Evolutionary conservation across 2,113 vertebrate genomes (phyloP).

Genomic region (Caranx ignobilis): DNA sequence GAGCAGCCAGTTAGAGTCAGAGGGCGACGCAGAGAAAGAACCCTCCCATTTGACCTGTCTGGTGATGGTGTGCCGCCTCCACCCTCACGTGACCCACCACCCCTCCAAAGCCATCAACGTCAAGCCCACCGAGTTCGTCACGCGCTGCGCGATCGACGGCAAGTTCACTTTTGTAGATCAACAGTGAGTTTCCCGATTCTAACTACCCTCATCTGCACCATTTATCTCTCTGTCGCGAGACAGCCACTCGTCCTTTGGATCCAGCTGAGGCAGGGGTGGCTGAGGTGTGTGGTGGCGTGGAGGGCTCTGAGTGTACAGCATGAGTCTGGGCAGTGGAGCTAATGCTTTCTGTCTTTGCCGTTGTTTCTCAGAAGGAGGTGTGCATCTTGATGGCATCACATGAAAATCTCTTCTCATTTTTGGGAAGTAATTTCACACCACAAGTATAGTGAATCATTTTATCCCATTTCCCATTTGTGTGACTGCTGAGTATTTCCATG

Average conservation of each 20-base stretch:
- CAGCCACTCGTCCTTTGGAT: slow-evolving; percentile 1
- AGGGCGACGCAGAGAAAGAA: slow-evolving; percentile 84
- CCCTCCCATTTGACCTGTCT: slow-evolving; percentile 86
- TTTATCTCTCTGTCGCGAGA: background rate
- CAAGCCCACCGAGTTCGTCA: slow-evolving; percentile 89
- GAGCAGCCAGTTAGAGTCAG: slow-evolving; percentile 84
- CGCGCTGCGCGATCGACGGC: slow-evolving; percentile 91
- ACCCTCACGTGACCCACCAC: slow-evolving; percentile 83
- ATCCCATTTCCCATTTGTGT: slow-evolving; percentile 23
- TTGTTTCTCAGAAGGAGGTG: slow-evolving; percentile 74
- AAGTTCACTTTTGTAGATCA: slow-evolving; percentile 95
- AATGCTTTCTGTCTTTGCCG: slow-evolving; percentile 70
- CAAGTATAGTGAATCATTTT: slow-evolving; percentile 55
- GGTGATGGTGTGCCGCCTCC: slow-evolving; percentile 89
- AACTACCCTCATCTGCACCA: background rate
- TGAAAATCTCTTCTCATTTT: slow-evolving; percentile 62
- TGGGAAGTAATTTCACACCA: slow-evolving; percentile 68
- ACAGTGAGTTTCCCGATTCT: slow-evolving; percentile 80
- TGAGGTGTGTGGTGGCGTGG: slow-evolving; percentile 17
- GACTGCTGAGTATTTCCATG: slow-evolving; percentile 23
- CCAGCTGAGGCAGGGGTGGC: slow-evolving; percentile 55
- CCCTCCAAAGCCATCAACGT: slow-evolving; percentile 84
- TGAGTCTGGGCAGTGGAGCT: slow-evolving; percentile 39
- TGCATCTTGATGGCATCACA: slow-evolving; percentile 69
- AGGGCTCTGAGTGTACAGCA: background rate